phyloP scores from a whole-genome alignment of 2,797 vertebrate species.

The Karalla daura region DNA sequence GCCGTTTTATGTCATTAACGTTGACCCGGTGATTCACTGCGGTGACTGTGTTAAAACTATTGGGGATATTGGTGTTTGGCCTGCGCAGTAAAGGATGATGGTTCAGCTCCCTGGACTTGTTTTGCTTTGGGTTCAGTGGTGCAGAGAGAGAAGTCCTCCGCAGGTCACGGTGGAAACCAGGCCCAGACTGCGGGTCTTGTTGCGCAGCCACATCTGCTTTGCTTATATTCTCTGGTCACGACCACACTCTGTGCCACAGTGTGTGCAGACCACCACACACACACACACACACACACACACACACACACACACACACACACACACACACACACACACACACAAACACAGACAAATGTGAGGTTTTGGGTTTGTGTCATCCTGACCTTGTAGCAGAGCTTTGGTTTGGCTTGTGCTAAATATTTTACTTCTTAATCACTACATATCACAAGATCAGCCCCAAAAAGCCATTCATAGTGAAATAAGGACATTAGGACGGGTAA shows the following conservation, averaged over 20 bases:
- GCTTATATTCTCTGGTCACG: slow-evolving; percentile 52
- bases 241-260: slow-evolving; percentile 28
- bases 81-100: no score
- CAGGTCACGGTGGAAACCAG: slow-evolving; percentile 9
- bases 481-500: not conserved
- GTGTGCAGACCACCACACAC: slow-evolving; percentile 15
- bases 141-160: slow-evolving; percentile 1
- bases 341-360: not conserved
- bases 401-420: not conserved
- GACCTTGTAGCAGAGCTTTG: not conserved
- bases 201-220: slow-evolving; percentile 58
- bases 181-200: slow-evolving; percentile 32
- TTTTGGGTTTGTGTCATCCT: not conserved
- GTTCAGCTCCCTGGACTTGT: not conserved
- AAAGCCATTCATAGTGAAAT: not conserved
- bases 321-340: slow-evolving; percentile 10
- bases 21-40: not conserved
- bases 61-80: not conserved
- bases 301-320: no score
- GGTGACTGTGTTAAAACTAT: not conserved
- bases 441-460: not conserved
- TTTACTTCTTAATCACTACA: not conserved
- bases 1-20: not conserved
- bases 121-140: not conserved
- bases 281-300: slow-evolving; percentile 7